Conservation (phyloP, 2,113 vertebrate species). For the Onychorhynchus coronatus region DNA sequence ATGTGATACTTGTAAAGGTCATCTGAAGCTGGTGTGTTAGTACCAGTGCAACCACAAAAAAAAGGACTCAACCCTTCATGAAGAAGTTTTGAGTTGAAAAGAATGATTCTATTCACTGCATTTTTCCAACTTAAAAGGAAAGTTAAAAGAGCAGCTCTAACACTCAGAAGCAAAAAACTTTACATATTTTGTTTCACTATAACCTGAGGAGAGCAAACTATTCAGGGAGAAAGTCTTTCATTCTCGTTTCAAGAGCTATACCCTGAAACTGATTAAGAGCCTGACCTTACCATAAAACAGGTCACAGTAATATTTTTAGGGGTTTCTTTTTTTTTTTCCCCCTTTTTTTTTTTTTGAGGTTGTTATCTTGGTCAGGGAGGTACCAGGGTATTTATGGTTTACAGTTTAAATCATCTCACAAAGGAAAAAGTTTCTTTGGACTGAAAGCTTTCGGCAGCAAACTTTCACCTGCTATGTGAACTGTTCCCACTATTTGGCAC, state of each 20-base stretch:
- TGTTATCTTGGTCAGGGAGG: conserved; percentile 54
- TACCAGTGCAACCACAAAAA: conserved; percentile 72
- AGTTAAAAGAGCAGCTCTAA: conserved; percentile 74
- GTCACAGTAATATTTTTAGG: conserved; percentile 58
- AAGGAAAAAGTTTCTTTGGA: conserved; percentile 57
- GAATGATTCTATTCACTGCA: conserved; percentile 75
- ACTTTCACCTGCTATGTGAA: conserved; percentile 58
- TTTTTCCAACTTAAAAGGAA: conserved; percentile 76
- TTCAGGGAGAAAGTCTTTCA: conserved; percentile 72
- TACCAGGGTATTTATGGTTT: conserved; percentile 59
- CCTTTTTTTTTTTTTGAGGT: not conserved
- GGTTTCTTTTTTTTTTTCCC: not conserved
- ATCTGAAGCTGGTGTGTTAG: conserved; percentile 43
- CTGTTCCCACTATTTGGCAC: conserved; percentile 35
- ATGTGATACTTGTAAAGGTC: conserved; percentile 72
- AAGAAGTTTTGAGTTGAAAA: conserved; percentile 77
- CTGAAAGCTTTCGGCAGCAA: conserved; percentile 46
- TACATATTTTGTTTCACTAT: conserved; percentile 76
- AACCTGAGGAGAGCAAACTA: conserved; percentile 71
- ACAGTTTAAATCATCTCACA: conserved; percentile 58
- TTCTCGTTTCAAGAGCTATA: conserved; percentile 72
- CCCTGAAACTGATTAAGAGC: conserved; percentile 72
- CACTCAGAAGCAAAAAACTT: conserved; percentile 73
- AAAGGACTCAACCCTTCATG: conserved; percentile 65
- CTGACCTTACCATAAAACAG: conserved; percentile 61